Percentiles rank a stretch among this genome's conserved stretches.
These are phyloP conservation scores for Leptodirus hochenwartii DNA, from an alignment of 2,888 invertebrate genomes.

Conservation along the genomic window DNA sequence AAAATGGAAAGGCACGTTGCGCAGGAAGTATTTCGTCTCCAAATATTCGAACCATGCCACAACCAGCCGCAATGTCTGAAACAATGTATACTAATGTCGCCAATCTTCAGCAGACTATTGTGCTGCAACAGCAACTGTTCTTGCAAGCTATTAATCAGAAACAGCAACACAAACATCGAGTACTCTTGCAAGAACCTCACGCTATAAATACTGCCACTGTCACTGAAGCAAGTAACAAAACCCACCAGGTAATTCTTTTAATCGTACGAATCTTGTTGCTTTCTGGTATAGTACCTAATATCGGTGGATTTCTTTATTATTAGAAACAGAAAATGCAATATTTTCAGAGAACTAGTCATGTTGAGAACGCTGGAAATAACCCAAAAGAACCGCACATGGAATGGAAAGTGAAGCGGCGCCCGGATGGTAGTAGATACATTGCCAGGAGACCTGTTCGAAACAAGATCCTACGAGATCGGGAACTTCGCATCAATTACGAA, in stretches of 20 bases:
- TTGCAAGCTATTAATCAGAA: conserved; percentile 31
- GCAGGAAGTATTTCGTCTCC: conserved; percentile 20
- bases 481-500: conserved; percentile 45
- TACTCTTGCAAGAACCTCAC: conserved; percentile 11
- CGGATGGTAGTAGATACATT: conserved; percentile 61
- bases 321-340: no score
- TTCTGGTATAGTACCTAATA: no score
- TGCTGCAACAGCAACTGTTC: conserved; percentile 45
- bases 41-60: conserved; percentile 16
- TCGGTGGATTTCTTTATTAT: no score
- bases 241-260: no score
- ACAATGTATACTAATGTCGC: conserved; percentile 54
- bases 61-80: conserved; percentile 29
- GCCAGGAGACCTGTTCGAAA: conserved; percentile 50
- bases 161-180: conserved; percentile 18
- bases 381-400: conserved; percentile 33
- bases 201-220: conserved; percentile 25
- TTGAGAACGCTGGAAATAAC: no score
- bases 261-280: no score
- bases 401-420: conserved; percentile 60
- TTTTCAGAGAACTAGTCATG: no score
- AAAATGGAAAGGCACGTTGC: conserved; percentile 14
- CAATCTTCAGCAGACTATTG: conserved; percentile 48
- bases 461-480: conserved; percentile 45
- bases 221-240: no score